Evolutionary conservation across 2,797 vertebrate genomes (phyloP), one percentile per base, ranked within the genome.

Genomic region (Xerus rutilus): DNA sequence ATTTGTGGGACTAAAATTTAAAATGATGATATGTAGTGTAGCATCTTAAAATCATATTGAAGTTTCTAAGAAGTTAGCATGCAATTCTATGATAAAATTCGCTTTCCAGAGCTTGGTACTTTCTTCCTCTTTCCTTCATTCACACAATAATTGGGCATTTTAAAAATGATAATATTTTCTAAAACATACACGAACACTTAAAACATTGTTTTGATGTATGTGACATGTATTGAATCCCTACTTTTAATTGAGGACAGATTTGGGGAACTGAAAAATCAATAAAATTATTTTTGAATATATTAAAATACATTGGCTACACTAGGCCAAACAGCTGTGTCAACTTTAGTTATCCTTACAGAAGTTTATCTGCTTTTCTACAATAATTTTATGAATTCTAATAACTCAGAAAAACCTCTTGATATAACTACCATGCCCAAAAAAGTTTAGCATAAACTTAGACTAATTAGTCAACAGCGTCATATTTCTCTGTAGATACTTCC

Each of bases 391-490:
- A 94, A 85, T 93, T 83, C 64, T 49, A 82, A 23, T 7, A 70
- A 89, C 35, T 5, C 73, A 86, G 62, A 45, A 82, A 95, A 93
- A 76, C 28, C 25, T 95, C 69, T 39, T 69, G 69, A 70, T 78
- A 20, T 35, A 87, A 93, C 8, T 89, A 45, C 25, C 74, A 2
- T 78, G 23, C 14, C 67, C 73, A 85, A 5, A 72, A 92, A 97
- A 94, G 86, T 96, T 90, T 91, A 96, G 73, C 47, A 92, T 94
- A 87, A 94, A 94, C 54, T 70, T 88, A 89, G 45, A 76, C 62
- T 90, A 93, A 85, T 90, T 79, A 93, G 39, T 92, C n/a, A 72
- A 52, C n/a, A 85, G 17, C 83, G 64, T 89, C 45, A 79, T 74
- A 79, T 95, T 92, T 97, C 89, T 91, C 17, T 83, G 62, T 86